A percentile compares a stretch with the other conserved stretches of the same genome.
Evolutionary conservation across 2,113 vertebrate species (phyloP).

Genomic region (Elgaria multicarinata): DNA sequence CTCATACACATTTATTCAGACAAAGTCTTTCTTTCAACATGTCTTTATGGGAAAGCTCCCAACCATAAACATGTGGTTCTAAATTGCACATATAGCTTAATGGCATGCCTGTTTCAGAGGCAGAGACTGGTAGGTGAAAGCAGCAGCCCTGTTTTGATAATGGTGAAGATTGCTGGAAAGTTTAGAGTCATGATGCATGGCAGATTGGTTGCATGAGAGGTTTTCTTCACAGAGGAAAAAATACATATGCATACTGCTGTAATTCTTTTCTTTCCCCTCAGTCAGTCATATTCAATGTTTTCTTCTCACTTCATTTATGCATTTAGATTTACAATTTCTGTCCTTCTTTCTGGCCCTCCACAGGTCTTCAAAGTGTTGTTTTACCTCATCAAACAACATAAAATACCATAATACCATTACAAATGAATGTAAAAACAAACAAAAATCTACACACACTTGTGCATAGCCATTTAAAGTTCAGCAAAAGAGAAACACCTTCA

Average conservation of each 20-base stretch:
- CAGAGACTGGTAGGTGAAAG: not conserved
- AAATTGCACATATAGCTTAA: constrained; percentile 50
- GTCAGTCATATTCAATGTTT: not conserved
- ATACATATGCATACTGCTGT: not conserved
- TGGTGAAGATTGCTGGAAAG: constrained; percentile 28
- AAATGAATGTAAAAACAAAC: not conserved
- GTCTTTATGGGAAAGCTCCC: constrained; percentile 50
- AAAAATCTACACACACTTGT: not conserved
- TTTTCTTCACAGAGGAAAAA: not conserved
- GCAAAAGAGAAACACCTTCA: not conserved
- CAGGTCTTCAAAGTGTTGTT: not conserved
- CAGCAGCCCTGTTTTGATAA: constrained; percentile 8
- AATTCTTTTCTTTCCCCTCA: not conserved
- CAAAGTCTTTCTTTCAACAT: constrained; percentile 61
- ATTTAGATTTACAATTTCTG: not conserved
- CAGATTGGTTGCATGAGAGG: constrained; percentile 2
- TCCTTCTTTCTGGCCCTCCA: not conserved
- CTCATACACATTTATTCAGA: constrained; percentile 39
- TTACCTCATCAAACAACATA: not conserved
- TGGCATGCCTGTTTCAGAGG: constrained; percentile 19
- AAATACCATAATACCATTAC: not conserved
- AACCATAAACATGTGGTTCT: constrained; percentile 41
- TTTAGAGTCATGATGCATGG: constrained; percentile 40
- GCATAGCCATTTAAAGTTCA: not conserved
- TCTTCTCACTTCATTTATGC: not conserved